Percentiles rank a stretch among this genome's conserved stretches.
Evolutionary conservation across 2,797 vertebrate species (phyloP).

Genomic region (Aldrovandia affinis): DNA sequence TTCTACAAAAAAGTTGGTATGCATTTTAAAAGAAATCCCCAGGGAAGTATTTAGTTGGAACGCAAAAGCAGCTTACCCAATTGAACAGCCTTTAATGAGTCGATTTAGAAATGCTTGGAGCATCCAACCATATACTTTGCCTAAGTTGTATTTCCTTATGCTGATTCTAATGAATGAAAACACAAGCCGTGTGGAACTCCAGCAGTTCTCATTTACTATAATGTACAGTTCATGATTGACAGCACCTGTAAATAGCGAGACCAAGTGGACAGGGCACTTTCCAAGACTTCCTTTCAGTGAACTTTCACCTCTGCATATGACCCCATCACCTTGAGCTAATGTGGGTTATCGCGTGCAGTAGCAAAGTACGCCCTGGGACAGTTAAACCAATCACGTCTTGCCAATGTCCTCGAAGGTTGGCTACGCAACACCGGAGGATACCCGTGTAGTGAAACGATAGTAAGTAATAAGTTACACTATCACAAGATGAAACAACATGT

Average conservation of each 20-base stretch:
- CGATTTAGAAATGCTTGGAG: neutral
- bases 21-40: too few species aligned
- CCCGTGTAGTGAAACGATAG: neutral
- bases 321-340: neutral
- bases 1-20: too few species aligned
- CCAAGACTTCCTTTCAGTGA: neutral
- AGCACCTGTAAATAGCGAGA: neutral
- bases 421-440: neutral
- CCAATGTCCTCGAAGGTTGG: neutral
- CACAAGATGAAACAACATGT: neutral
- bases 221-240: neutral
- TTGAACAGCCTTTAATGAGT: neutral
- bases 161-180: neutral
- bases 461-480: neutral
- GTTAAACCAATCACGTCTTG: neutral
- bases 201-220: neutral
- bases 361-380: neutral
- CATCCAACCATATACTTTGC: neutral
- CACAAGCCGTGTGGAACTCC: neutral
- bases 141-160: neutral
- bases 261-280: neutral
- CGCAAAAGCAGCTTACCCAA: neutral
- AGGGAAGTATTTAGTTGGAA: neutral
- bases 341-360: neutral
- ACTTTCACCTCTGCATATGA: neutral